Conservation (phyloP, 2,113 vertebrate species). For the Scortum barcoo region DNA sequence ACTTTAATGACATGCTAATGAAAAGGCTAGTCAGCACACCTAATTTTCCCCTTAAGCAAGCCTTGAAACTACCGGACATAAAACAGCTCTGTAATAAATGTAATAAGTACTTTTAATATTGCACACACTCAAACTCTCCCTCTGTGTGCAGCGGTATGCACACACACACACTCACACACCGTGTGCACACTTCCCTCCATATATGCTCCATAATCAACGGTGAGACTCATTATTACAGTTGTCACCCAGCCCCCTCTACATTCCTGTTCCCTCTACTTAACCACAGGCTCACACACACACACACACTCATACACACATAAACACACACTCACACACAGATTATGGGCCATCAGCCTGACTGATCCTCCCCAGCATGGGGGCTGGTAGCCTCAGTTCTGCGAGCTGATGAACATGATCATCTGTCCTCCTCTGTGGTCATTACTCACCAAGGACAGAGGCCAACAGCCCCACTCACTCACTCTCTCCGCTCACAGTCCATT, state of each 20-base stretch:
- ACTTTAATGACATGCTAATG: conserved; percentile 70
- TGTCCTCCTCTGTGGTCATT: conserved; percentile 71
- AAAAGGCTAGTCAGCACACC: conserved; percentile 60
- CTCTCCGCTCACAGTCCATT: conserved; percentile 29
- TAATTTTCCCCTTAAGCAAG: conserved; percentile 55
- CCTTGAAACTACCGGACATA: conserved; percentile 49
- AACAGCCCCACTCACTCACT: conserved; percentile 44
- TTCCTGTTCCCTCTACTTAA: conserved; percentile 21
- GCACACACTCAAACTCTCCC: background rate
- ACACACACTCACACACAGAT: conserved; percentile 43
- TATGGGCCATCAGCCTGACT: conserved; percentile 64
- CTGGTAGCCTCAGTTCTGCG: conserved; percentile 49
- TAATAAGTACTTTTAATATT: conserved; percentile 53
- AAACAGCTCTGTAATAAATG: conserved; percentile 66
- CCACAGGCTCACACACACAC: background rate
- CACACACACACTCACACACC: background rate
- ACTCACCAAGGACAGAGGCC: conserved; percentile 64
- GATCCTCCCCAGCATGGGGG: conserved; percentile 68
- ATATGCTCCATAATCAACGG: conserved; percentile 24
- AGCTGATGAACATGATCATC: conserved; percentile 74
- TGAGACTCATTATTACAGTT: conserved; percentile 40
- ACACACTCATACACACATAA: conserved; percentile 24
- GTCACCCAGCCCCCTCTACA: conserved; percentile 31
- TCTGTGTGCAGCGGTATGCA: background rate
- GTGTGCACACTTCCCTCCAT: background rate